phyloP scores from a whole-genome alignment of 2,888 invertebrate genomes.

The Clepsis dumicolana region DNA sequence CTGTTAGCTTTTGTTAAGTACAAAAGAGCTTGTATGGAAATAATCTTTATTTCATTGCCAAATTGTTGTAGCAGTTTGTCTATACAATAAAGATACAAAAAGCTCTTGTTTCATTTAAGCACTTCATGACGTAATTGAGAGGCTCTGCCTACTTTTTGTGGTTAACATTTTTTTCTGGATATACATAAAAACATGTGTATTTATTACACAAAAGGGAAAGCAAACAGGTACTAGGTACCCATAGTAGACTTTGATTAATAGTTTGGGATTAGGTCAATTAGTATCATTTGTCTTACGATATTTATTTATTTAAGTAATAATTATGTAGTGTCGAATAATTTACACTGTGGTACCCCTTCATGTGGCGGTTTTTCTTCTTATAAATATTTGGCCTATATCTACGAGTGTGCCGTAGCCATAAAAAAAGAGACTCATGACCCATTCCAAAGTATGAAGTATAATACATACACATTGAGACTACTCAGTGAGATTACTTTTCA shows the following conservation, averaged over 20 bases:
- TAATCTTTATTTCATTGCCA: not conserved
- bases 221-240: too few species aligned
- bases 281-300: too few species aligned
- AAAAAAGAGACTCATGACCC: not conserved
- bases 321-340: too few species aligned
- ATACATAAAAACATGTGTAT: too few species aligned
- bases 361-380: not conserved
- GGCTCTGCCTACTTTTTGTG: too few species aligned
- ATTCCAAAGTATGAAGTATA: not conserved
- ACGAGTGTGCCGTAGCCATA: not conserved
- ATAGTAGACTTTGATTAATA: too few species aligned
- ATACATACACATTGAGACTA: not conserved
- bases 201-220: too few species aligned
- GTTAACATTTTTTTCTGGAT: too few species aligned
- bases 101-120: too few species aligned
- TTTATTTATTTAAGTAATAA: too few species aligned
- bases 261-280: too few species aligned
- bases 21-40: not conserved
- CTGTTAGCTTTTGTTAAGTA: conserved; percentile 1
- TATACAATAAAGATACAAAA: not conserved
- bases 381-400: not conserved
- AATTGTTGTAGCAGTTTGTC: not conserved
- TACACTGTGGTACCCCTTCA: not conserved
- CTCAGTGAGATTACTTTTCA: not conserved
- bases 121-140: too few species aligned